phyloP scores from a whole-genome alignment of 1,140 invertebrate genomes.

The Drosophila arizonae region DNA sequence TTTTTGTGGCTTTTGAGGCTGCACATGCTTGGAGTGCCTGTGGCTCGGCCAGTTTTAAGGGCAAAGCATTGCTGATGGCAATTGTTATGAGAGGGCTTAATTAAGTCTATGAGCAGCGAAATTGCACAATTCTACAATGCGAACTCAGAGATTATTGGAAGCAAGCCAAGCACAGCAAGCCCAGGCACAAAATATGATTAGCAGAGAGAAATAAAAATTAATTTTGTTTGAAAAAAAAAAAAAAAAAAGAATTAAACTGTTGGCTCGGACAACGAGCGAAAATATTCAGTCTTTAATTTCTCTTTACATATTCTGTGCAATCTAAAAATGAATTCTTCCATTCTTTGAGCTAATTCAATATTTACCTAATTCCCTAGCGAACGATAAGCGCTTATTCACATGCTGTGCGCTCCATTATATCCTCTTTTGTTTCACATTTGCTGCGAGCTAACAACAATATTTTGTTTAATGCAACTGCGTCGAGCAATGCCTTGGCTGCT shows the following conservation, averaged over 20 bases:
- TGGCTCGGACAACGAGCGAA: too few species aligned
- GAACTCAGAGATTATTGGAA: neutral
- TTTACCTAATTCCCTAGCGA: neutral
- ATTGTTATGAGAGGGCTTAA: neutral
- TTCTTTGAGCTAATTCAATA: neutral
- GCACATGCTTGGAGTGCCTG: neutral
- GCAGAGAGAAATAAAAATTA: too few species aligned
- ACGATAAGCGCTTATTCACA: constrained; percentile 1
- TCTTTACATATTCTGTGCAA: too few species aligned
- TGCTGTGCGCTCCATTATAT: neutral
- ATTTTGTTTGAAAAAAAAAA: too few species aligned
- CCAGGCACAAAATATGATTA: neutral
- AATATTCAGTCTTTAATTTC: too few species aligned
- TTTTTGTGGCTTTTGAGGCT: neutral
- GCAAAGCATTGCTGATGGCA: neutral
- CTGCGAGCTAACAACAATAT: neutral
- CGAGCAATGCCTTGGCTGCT: neutral
- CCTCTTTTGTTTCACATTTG: neutral
- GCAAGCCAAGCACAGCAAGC: too few species aligned
- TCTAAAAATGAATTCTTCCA: too few species aligned
- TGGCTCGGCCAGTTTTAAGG: neutral
- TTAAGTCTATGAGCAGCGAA: neutral
- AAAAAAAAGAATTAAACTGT: too few species aligned
- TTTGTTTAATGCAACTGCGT: neutral
- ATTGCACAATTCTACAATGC: neutral